Base-by-base conservation (phyloP, 2,797 vertebrate species). In the Trichosurus vulpecula region DNA sequence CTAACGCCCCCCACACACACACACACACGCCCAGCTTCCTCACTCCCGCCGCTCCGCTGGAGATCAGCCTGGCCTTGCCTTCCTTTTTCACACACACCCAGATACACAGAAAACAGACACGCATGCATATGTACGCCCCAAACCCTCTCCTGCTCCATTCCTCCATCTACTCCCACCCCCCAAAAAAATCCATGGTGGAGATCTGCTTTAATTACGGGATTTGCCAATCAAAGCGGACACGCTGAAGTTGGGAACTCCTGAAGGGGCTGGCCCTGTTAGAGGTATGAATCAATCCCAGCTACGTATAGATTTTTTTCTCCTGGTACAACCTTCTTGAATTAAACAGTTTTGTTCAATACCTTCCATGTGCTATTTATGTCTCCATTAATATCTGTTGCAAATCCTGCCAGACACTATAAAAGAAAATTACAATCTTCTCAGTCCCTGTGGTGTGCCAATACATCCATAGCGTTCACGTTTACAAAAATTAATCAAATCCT, bases 361-460 rank as follows among this genome's bases (percentile, higher is more conserved):
- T 98, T 98, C 98, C 96, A 96, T 96, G 98, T 97, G 97, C 98
- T 98, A 97, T 98, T 99, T 98, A 98, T 98, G 98, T 98, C 97
- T 97, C 98, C 97, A 98, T 98, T 98, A 98, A 98, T 98, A 98
- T 98, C 98, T 98, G 98, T 98, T 98, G 98, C 98, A 98, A 98
- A 99, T 98, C 98, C 98, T 98, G 98, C 98, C 98, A 98, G 98
- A 98, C 97, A 96, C 96, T 94, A 97, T 98, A 98, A 98, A 98
- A 98, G 98, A 98, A 98, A 98, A 98, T 98, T 98, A 98, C 98
- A 98, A 97, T 98, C 98, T 98, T 98, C 97, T 97, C 98, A 94
- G 95, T 92, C 97, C 98, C 94, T 92, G 94, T 93, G 96, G 97
- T 96, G 95, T 96, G 97, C 98, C 98, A 98, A 96, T 98, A 97